Base-by-base conservation (phyloP, 2,888 invertebrate genomes). In the Acanthococcus lagerstroemiae region DNA sequence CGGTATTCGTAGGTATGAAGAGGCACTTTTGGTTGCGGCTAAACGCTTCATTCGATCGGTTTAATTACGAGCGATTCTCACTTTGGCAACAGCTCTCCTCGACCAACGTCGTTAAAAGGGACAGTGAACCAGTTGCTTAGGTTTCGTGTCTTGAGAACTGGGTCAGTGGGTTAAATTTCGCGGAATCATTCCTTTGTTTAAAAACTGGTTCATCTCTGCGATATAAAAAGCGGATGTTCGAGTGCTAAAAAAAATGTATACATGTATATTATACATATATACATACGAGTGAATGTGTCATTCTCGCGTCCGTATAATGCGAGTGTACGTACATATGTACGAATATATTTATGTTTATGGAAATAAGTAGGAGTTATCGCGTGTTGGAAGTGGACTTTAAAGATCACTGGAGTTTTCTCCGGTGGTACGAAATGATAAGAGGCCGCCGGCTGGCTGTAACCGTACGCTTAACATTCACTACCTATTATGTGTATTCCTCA, bases 111-210 rank as follows among this genome's bases (percentile, higher is more conserved):
- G 19, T 61, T 48, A 52, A 61, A 61, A 61, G 61, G 26, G 61
- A 61, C 50, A 61, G 61, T 61, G 61, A 61, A 61, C 52, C 50
- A 50, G 61, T 61, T 61, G 30, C 25, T 15, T 45, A 21, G 46
- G 52, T 61, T 61, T 61, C 22, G 48, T 30, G 50, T 26, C 37
- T 27, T 61, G 61, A 19, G 61, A 61, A 61, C 17, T 61, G 24
- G 61, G 61, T 61, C 37, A 61, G 30, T 61, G 50, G 61, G 61
- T 61, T 61, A 21, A 61, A 50, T 48, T 52, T 61, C 21, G 61
- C 52, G 61, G 52, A 30, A 58, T 45, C 24, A 55, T 27, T 55
- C 27, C 55, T 55, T 55, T 55, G 55, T 55, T 26, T 17, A 30
- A 55, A 24, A 58, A 58, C 58, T 58, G 58, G 58, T 58, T 58